phyloP scores from a whole-genome alignment of 2,113 vertebrate species.

The Sylvilagus bachmani region DNA sequence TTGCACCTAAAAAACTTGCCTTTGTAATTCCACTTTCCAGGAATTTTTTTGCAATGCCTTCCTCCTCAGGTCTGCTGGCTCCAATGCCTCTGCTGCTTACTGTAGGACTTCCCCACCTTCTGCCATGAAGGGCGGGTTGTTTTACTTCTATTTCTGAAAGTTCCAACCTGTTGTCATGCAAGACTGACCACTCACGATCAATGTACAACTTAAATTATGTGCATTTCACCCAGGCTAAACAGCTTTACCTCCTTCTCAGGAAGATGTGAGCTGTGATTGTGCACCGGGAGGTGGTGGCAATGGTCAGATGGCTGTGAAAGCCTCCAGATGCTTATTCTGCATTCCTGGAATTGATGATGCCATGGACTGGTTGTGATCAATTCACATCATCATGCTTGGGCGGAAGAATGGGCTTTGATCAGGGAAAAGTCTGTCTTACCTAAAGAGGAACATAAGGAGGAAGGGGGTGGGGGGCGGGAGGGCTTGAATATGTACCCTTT shows the following conservation, averaged over 20 bases:
- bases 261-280: neutral
- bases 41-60: too few relatives aligned
- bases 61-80: neutral
- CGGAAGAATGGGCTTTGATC: too few relatives aligned
- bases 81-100: neutral
- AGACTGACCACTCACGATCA: neutral
- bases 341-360: neutral
- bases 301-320: neutral
- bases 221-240: neutral
- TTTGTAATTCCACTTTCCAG: too few relatives aligned
- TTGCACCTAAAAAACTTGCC: too few relatives aligned
- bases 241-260: neutral
- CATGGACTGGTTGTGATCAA: neutral
- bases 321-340: neutral
- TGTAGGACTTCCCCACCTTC: neutral
- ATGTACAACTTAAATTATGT: neutral
- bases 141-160: neutral
- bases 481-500: neutral
- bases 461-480: neutral
- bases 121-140: too few relatives aligned
- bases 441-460: neutral
- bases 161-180: neutral
- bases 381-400: neutral
- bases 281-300: neutral
- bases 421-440: neutral